phyloP scores from a whole-genome alignment of 2,797 vertebrate species.

The Lithobates sylvaticus region DNA sequence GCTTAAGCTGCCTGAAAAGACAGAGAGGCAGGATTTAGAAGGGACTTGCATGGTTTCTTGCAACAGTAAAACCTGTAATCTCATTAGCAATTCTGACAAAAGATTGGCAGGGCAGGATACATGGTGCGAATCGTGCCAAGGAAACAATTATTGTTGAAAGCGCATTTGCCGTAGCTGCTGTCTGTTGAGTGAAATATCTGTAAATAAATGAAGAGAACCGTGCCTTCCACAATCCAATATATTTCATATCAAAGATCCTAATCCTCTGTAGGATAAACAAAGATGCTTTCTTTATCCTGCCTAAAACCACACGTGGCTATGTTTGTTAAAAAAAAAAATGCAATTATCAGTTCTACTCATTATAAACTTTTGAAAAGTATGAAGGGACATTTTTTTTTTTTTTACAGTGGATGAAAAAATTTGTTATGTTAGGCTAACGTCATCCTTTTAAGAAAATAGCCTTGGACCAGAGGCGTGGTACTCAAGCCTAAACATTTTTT shows the following conservation, averaged over 20 bases:
- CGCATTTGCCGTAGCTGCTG: slow-evolving; percentile 52
- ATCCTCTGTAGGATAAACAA: background rate
- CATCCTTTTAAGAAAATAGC: too few relatives aligned
- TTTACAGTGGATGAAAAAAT: too few relatives aligned
- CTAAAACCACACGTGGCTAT: background rate
- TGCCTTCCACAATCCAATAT: slow-evolving; percentile 35
- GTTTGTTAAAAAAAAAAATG: background rate
- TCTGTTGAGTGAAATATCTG: slow-evolving; percentile 55
- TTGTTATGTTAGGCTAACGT: too few relatives aligned
- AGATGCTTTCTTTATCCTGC: background rate
- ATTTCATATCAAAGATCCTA: slow-evolving; percentile 21
- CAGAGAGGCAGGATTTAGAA: slow-evolving; percentile 62
- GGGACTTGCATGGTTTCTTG: slow-evolving; percentile 60
- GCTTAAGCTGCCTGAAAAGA: slow-evolving; percentile 72
- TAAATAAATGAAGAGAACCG: slow-evolving; percentile 62
- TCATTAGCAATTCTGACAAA: slow-evolving; percentile 56
- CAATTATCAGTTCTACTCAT: background rate
- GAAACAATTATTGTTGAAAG: slow-evolving; percentile 64
- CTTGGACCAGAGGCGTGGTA: too few relatives aligned
- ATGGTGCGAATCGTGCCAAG: slow-evolving; percentile 1
- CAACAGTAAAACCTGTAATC: slow-evolving; percentile 46
- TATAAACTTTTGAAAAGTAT: background rate
- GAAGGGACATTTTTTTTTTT: too few relatives aligned
- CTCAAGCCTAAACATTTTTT: too few relatives aligned
- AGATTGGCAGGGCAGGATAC: background rate